phyloP scores from a whole-genome alignment of 2,113 vertebrate genomes.

The Triplophysa rosa region DNA sequence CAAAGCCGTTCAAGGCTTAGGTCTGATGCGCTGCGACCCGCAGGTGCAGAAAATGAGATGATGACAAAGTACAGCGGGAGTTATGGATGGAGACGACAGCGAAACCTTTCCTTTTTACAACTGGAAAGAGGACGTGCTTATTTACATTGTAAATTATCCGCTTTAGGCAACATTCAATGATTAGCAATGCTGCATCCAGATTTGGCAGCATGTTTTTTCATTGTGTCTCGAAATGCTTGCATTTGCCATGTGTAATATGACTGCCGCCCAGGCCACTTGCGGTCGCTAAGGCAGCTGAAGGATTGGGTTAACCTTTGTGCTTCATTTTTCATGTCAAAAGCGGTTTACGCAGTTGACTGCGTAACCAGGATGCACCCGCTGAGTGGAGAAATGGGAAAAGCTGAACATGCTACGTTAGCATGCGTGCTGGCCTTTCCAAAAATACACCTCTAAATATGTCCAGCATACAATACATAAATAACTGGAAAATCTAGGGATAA shows the following conservation, averaged over 20 bases:
- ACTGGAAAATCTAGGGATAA: neutral
- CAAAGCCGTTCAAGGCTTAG: constrained; percentile 40
- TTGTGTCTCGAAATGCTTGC: neutral
- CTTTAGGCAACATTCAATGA: neutral
- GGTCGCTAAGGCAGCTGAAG: constrained; percentile 9
- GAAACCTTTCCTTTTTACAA: constrained; percentile 7
- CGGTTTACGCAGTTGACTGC: constrained; percentile 36
- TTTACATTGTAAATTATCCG: constrained; percentile 4
- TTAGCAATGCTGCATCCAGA: neutral
- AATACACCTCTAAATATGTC: neutral
- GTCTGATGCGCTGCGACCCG: constrained; percentile 18
- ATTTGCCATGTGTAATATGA: constrained; percentile 1
- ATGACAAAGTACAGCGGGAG: constrained; percentile 40
- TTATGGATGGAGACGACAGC: constrained; percentile 23
- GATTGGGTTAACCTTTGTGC: constrained; percentile 48
- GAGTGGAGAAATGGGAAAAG: constrained; percentile 32
- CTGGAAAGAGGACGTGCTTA: neutral
- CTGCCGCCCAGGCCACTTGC: constrained; percentile 29
- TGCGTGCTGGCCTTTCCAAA: constrained; percentile 44
- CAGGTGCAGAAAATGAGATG: constrained; percentile 49
- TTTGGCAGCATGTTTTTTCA: constrained; percentile 24
- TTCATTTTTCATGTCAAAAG: constrained; percentile 32
- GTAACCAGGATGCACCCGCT: constrained; percentile 4
- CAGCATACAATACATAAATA: neutral
- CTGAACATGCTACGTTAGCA: neutral